These are phyloP conservation scores for Halcyon leucocephala DNA, from an alignment of 2,797 vertebrate genomes.

Conservation along the genomic window DNA sequence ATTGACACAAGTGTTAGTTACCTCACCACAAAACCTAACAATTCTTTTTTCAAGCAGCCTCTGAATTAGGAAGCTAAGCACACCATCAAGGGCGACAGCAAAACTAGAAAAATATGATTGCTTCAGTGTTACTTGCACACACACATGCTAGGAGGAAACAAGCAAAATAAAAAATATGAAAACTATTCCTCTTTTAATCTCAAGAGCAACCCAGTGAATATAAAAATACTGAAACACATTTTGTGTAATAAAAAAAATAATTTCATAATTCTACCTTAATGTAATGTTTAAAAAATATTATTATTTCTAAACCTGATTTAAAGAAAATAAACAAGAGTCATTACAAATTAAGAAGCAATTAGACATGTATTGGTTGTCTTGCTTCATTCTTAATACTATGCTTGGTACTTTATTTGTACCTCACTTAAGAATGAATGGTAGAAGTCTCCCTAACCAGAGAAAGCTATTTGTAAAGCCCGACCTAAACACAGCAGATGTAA, in stretches of 20 bases:
- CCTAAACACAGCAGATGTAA: slow-evolving; percentile 35
- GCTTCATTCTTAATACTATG: not conserved
- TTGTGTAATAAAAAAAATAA: not conserved
- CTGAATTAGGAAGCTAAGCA: slow-evolving; percentile 30
- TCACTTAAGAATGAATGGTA: not conserved
- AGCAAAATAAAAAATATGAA: not conserved
- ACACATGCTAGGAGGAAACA: not conserved
- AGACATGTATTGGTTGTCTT: not conserved
- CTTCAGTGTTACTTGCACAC: not conserved
- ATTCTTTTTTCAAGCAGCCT: slow-evolving; percentile 40
- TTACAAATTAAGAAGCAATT: not conserved
- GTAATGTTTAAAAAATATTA: not conserved
- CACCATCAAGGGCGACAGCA: not conserved
- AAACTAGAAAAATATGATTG: not conserved
- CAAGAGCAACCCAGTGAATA: not conserved
- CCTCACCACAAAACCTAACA: slow-evolving; percentile 49
- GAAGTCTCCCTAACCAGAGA: not conserved
- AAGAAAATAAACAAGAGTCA: not conserved
- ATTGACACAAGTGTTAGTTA: slow-evolving; percentile 51
- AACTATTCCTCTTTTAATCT: not conserved
- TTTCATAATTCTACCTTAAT: not conserved
- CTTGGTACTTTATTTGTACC: not conserved
- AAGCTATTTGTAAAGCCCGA: slow-evolving; percentile 18
- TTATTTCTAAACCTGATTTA: not conserved
- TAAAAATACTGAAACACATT: not conserved